phyloP scores from a whole-genome alignment of 1,140 invertebrate species.

The Dendroctonus valens region DNA sequence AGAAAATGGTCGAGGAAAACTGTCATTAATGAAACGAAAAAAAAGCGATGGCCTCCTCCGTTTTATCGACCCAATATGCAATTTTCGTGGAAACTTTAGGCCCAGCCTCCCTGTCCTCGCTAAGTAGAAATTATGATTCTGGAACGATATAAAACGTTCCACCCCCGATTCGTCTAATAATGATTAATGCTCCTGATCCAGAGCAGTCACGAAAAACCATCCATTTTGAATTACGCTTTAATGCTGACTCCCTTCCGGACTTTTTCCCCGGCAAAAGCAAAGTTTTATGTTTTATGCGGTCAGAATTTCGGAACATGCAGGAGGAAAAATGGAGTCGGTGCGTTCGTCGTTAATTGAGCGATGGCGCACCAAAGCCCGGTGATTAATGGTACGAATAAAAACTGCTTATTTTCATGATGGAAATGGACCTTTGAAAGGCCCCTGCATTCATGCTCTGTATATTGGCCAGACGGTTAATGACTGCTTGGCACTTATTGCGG shows the following conservation, averaged over 20 bases:
- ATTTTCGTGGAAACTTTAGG: conserved; percentile 14
- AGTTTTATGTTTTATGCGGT: conserved; percentile 30
- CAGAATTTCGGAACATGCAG: conserved; percentile 15
- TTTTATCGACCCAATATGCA: conserved; percentile 12
- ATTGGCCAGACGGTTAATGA: no score
- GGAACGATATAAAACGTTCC: conserved; percentile 28
- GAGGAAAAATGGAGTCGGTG: neutral
- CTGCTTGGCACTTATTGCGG: no score
- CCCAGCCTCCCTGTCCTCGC: conserved; percentile 25
- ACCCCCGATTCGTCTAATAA: conserved; percentile 30
- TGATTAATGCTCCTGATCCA: conserved; percentile 31
- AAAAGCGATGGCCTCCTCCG: no score
- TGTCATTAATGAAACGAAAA: no score
- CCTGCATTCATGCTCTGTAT: no score
- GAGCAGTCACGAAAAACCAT: conserved; percentile 28
- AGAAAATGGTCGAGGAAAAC: no score
- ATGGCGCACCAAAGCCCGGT: no score
- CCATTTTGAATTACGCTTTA: conserved; percentile 30
- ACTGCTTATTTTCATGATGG: no score
- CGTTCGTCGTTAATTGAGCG: no score
- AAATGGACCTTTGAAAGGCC: no score
- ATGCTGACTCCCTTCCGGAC: conserved; percentile 23
- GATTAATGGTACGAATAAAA: no score
- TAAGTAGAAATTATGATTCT: conserved; percentile 34
- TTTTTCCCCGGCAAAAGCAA: conserved; percentile 18